Percentiles rank a stretch among this genome's conserved stretches.
phyloP scores from a whole-genome alignment of 2,888 invertebrate genomes.

The Caenorhabditis sp. region DNA sequence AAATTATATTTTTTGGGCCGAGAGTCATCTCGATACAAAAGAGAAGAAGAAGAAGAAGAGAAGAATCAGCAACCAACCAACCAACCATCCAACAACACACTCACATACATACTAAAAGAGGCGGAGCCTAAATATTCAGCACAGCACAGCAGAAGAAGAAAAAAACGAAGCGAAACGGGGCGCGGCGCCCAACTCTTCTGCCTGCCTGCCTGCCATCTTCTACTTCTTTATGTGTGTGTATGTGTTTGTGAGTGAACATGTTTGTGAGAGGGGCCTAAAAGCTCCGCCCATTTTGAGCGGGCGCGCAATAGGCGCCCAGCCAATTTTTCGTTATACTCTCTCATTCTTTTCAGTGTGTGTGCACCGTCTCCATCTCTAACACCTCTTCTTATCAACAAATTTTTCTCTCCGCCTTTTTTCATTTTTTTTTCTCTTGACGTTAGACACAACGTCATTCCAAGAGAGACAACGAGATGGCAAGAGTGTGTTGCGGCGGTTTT shows the following conservation, averaged over 20 bases:
- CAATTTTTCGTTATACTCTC: conserved; percentile 33
- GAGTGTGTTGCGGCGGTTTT: not conserved
- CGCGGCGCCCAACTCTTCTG: conserved; percentile 18
- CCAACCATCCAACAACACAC: conserved; percentile 5
- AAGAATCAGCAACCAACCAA: not conserved
- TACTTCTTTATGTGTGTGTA: conserved; percentile 13
- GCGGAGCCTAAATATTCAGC: conserved; percentile 15
- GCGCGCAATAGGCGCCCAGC: conserved; percentile 11
- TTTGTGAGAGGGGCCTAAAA: not conserved
- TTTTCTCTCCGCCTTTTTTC: not conserved
- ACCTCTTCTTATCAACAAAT: not conserved
- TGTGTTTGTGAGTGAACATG: not conserved
- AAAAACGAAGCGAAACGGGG: not conserved
- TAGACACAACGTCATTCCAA: not conserved
- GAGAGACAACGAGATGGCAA: not conserved
- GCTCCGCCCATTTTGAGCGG: not conserved
- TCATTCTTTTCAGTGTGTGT: conserved; percentile 17
- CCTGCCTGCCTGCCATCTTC: conserved; percentile 18
- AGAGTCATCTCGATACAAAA: not conserved
- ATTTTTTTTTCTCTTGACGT: not conserved
- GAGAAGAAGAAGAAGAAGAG: conserved; percentile 4
- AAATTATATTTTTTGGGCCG: not conserved
- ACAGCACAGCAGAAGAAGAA: conserved; percentile 9
- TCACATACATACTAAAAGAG: conserved; percentile 27
- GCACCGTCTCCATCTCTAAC: conserved; percentile 1